Conservation (phyloP, 2,797 vertebrate genomes). For the Erethizon dorsatum region DNA sequence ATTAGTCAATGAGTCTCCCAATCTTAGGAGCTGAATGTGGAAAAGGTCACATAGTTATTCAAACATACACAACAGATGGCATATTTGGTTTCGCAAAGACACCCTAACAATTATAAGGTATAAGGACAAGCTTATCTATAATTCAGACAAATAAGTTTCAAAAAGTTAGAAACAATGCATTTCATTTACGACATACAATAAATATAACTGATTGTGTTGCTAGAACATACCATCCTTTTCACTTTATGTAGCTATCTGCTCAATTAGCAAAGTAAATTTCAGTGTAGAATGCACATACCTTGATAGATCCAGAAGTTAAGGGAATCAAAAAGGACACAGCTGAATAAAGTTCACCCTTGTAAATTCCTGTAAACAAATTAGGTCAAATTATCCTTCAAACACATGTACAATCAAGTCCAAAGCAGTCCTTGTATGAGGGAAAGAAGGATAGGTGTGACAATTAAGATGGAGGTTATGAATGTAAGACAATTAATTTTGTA, state of each 20-base stretch:
- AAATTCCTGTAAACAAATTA: constrained; percentile 83
- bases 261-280: constrained; percentile 69
- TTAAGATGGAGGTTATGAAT: not conserved
- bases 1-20: constrained; percentile 27
- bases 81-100: constrained; percentile 53
- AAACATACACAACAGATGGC: not conserved
- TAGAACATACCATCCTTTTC: constrained; percentile 43
- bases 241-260: constrained; percentile 38
- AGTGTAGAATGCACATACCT: constrained; percentile 78
- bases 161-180: constrained; percentile 50
- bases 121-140: constrained; percentile 17
- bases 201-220: not conserved
- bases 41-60: constrained; percentile 65
- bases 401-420: constrained; percentile 52
- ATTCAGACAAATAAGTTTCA: not conserved
- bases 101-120: constrained; percentile 14
- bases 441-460: not conserved
- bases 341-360: constrained; percentile 75
- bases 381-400: constrained; percentile 80
- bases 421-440: not conserved
- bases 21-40: constrained; percentile 40
- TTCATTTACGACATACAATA: constrained; percentile 54
- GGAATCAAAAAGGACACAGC: constrained; percentile 73
- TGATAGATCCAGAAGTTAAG: constrained; percentile 74
- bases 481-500: constrained; percentile 24